Evolutionary conservation across 2,888 invertebrate genomes (phyloP).

Genomic region (Mermis nigrescens): DNA sequence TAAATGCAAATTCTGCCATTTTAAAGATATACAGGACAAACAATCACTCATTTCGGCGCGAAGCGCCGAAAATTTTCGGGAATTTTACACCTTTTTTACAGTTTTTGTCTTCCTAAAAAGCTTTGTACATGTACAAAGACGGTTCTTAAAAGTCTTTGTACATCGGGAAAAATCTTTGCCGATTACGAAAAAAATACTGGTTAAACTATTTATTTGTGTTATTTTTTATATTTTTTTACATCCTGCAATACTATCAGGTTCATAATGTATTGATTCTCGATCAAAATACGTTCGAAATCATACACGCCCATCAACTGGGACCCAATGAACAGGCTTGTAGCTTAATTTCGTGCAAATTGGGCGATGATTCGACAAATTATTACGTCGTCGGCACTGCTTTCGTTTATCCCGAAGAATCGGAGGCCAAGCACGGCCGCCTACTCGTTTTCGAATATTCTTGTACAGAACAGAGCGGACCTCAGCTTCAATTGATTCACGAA

Average conservation of each 20-base stretch:
- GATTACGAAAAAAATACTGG: no score
- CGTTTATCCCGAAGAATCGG: conserved; percentile 82
- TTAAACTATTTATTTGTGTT: no score
- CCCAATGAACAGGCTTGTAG: conserved; percentile 74
- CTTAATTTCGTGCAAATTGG: conserved; percentile 40
- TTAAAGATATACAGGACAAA: no score
- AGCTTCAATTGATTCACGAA: conserved; percentile 55
- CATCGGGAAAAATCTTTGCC: no score
- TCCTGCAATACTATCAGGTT: conserved; percentile 60
- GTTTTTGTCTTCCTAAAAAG: no score
- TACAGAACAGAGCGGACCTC: conserved; percentile 44
- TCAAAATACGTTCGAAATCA: conserved; percentile 87
- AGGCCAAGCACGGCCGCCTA: conserved; percentile 75
- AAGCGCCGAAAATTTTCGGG: no score
- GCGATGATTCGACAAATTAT: conserved; percentile 73
- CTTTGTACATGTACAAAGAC: no score
- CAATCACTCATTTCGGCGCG: no score
- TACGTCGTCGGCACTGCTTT: conserved; percentile 84
- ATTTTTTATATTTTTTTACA: no score
- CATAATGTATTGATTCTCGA: conserved; percentile 68
- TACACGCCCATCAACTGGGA: conserved; percentile 80
- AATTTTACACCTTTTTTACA: no score
- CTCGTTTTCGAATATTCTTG: conserved; percentile 67
- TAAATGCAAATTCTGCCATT: no score
- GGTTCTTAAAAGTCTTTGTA: no score